A percentile compares a stretch with the other conserved stretches of the same genome.
Conservation (phyloP, 2,888 invertebrate species). For the Cheilosia urbana region DNA sequence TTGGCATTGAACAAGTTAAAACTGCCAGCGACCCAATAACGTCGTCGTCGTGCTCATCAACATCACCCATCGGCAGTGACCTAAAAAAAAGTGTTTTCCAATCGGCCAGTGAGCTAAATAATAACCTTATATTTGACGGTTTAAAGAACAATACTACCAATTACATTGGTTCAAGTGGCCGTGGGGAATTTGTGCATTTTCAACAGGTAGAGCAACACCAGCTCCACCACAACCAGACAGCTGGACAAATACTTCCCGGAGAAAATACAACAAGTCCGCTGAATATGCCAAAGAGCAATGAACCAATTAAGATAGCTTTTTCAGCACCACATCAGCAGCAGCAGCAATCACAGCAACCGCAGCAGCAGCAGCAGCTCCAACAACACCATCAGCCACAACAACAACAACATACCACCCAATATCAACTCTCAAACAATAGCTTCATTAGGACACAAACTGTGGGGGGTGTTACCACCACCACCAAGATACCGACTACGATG, state of each 20-base stretch:
- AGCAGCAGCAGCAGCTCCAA: conserved; percentile 82
- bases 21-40: conserved; percentile 70
- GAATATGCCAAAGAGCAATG: conserved; percentile 84
- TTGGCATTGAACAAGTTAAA: conserved; percentile 70
- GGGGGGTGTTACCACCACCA: conserved; percentile 83
- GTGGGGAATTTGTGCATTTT: conserved; percentile 38
- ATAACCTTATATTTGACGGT: conserved; percentile 55
- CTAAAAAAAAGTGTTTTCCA: conserved; percentile 60
- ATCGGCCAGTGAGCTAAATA: conserved; percentile 58
- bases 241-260: conserved; percentile 77
- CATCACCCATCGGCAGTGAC: conserved; percentile 54
- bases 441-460: conserved; percentile 76
- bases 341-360: conserved; percentile 85
- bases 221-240: conserved; percentile 43
- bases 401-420: conserved; percentile 76
- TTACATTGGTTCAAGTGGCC: conserved; percentile 31
- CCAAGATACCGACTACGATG: conserved; percentile 77
- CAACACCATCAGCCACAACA: conserved; percentile 64
- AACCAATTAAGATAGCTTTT: conserved; percentile 86
- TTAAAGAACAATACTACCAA: conserved; percentile 30
- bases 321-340: conserved; percentile 85
- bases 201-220: conserved; percentile 68
- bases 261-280: conserved; percentile 45
- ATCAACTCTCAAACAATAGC: conserved; percentile 76
- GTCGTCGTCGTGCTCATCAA: conserved; percentile 39